Conservation (phyloP, 53 echinoderm and acorn worm genomes). For the Antedon mediterranea region DNA sequence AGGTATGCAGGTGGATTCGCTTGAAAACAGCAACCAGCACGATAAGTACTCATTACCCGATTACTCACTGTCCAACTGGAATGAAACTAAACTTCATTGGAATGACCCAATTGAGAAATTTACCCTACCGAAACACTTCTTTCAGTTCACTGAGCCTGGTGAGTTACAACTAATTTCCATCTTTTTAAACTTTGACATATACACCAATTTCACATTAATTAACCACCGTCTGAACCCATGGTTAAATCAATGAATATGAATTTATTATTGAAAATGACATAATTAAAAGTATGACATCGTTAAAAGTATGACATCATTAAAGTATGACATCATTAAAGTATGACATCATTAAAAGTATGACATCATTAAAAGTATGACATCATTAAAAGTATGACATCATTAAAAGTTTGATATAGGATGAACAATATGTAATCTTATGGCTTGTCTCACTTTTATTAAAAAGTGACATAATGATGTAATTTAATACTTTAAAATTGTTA, state of each 20-base stretch:
- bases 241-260: too few relatives aligned
- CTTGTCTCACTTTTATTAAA: not conserved
- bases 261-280: too few relatives aligned
- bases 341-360: too few relatives aligned
- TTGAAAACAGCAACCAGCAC: slow-evolving; percentile 5
- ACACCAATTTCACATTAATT: not conserved
- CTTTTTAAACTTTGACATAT: not conserved
- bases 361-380: too few relatives aligned
- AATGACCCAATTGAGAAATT: slow-evolving; percentile 33
- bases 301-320: too few relatives aligned
- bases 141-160: slow-evolving; percentile 47
- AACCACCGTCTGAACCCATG: too few relatives aligned
- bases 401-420: too few relatives aligned
- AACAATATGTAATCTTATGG: not conserved
- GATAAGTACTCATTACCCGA: slow-evolving; percentile 35
- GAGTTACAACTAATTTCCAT: not conserved
- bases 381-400: too few relatives aligned
- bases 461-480: slow-evolving; percentile 8
- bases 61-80: slow-evolving; percentile 20
- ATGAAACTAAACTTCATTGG: slow-evolving; percentile 29
- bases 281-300: too few relatives aligned
- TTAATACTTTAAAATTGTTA: not conserved
- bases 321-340: too few relatives aligned
- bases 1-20: slow-evolving; percentile 44
- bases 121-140: slow-evolving; percentile 49